Evolutionary conservation across 2,113 vertebrate genomes (phyloP), one percentile per base, ranked within the genome.

Genomic region (Pygoscelis adeliae): DNA sequence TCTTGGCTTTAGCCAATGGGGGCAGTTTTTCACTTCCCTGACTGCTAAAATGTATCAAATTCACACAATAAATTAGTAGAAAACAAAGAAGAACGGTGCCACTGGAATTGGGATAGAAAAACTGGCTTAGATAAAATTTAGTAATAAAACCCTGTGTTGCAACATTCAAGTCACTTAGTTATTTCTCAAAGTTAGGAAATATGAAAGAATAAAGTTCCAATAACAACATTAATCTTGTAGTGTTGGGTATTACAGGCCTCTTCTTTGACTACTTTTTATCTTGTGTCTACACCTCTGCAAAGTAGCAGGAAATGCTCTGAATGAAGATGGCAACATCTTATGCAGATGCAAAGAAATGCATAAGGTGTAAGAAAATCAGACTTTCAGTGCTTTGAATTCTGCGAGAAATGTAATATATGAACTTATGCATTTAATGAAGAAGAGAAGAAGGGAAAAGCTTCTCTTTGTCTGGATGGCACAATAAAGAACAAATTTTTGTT

Each of bases 11-110:
- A 91, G 69, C 58, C 93, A 97, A 18, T 61, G 30, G 50, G 70
- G 74, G 47, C 26, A 85, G 63, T 63, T 97, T 94, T 50, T 90
- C 10, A 83, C 59, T 93, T 95, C 56, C 40, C 69, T 96, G 76
- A 88, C 88, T 83, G 82, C 80, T 97, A 78, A 72, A 96, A 95
- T 96, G 88, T 96, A 90, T 86, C 70, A 96, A 92, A 89, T 90
- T 94, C 76, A 21, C 15, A 87, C 42, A 49, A 94, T 92, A 92
- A 73, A 95, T 79, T 55, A 96, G 62, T 83, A 73, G 56, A 61
- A 93, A 96, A 95, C 63, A 53, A 91, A 65, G 44, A 91, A 61
- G 15, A 89, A 36, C 18, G 27, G 62, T 72, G 65, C 36, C 77
- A n/a, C 14, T 85, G 34, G 63, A 96, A 86, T 20, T 1, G 1